phyloP scores from a whole-genome alignment of 2,113 vertebrate genomes.

The Cromileptes altivelis region DNA sequence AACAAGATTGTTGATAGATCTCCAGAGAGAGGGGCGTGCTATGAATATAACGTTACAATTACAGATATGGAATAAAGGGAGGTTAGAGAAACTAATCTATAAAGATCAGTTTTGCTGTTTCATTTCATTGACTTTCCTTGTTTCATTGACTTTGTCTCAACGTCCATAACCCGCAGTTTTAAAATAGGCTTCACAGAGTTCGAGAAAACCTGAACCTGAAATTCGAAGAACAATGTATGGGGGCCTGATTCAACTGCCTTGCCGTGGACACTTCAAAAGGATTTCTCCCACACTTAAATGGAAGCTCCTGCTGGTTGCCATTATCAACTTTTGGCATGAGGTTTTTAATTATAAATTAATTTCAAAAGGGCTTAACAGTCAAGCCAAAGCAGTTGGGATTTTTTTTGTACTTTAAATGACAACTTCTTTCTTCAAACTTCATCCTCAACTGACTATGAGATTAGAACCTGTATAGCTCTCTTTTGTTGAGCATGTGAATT shows the following conservation, averaged over 20 bases:
- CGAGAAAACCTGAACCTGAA: constrained; percentile 52
- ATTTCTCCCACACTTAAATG: constrained; percentile 20
- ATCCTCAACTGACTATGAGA: constrained; percentile 26
- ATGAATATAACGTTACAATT: constrained; percentile 65
- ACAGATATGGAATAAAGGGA: constrained; percentile 51
- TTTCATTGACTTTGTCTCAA: constrained; percentile 65
- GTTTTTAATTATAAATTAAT: constrained; percentile 65
- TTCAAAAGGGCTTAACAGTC: constrained; percentile 48
- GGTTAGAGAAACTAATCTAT: constrained; percentile 55
- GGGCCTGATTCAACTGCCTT: constrained; percentile 27
- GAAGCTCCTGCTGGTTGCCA: constrained; percentile 46
- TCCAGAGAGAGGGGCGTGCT: constrained; percentile 22
- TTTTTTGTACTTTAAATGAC: constrained; percentile 16
- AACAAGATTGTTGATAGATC: constrained; percentile 59
- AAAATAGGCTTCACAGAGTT: constrained; percentile 51
- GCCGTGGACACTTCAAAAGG: constrained; percentile 51
- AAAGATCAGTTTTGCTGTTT: constrained; percentile 60
- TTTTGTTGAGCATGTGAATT: constrained; percentile 59
- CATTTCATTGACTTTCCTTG: constrained; percentile 59
- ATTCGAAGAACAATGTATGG: constrained; percentile 42
- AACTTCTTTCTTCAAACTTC: constrained; percentile 45
- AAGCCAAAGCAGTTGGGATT: constrained; percentile 25
- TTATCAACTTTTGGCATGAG: constrained; percentile 65
- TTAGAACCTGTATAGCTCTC: constrained; percentile 46
- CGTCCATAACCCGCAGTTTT: constrained; percentile 14